Conservation (phyloP, 2,113 vertebrate species). For the Glaucomys volans region DNA sequence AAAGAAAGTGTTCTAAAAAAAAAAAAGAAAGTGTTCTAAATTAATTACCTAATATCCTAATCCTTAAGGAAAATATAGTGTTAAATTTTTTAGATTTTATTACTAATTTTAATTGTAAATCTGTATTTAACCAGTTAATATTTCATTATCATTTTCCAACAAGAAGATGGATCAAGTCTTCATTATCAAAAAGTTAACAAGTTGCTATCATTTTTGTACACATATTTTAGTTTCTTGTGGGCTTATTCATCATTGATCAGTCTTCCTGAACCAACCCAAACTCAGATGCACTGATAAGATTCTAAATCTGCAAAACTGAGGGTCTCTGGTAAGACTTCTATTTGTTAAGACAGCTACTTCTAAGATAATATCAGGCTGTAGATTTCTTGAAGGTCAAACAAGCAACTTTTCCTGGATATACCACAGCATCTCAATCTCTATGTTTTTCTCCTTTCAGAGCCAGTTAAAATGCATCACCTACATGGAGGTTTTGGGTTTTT, state of each 20-base stretch:
- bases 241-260: neutral
- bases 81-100: neutral
- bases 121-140: neutral
- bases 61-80: neutral
- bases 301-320: neutral
- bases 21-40: neutral
- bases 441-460: neutral
- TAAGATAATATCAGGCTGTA: neutral
- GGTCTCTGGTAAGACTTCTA: neutral
- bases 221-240: neutral
- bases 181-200: neutral
- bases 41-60: neutral
- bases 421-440: neutral
- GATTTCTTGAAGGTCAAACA: neutral
- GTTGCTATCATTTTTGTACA: neutral
- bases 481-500: no score
- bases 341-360: neutral
- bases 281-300: neutral
- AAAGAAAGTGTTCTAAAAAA: constrained; percentile 15
- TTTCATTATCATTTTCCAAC: neutral
- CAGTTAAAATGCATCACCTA: neutral
- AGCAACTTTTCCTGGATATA: neutral
- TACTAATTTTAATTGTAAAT: neutral
- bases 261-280: neutral
- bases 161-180: neutral